A percentile compares a stretch with the other conserved stretches of the same genome.
Conservation (phyloP, 2,888 invertebrate species). For the Dorcus parallelipipedus region DNA sequence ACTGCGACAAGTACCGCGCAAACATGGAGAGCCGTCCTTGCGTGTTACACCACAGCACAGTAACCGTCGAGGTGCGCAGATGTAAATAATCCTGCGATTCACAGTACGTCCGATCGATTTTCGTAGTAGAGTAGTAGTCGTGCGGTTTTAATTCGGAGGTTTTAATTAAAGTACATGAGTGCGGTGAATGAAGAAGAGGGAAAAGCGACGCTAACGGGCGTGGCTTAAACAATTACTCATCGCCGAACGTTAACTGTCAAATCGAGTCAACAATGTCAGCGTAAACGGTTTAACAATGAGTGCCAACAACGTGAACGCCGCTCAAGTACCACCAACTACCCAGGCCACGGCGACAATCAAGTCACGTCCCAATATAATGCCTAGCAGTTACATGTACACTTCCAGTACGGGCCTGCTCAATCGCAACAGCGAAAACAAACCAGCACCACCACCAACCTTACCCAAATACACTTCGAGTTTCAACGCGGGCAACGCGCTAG, state of each 20-base stretch:
- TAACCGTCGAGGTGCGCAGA: conserved; percentile 24
- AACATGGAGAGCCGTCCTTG: conserved; percentile 19
- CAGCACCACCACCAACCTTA: conserved; percentile 74
- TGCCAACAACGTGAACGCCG: conserved; percentile 48
- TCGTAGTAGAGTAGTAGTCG: neutral
- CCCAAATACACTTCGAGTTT: conserved; percentile 78
- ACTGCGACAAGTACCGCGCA: conserved; percentile 20
- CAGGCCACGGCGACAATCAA: conserved; percentile 49
- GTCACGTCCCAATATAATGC: conserved; percentile 50
- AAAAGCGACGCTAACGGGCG: conserved; percentile 43
- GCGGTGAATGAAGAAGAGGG: conserved; percentile 2
- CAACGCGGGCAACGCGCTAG: conserved; percentile 64
- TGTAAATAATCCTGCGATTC: conserved; percentile 11
- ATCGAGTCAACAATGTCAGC: conserved; percentile 22
- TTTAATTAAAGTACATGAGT: conserved; percentile 3
- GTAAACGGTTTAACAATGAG: conserved; percentile 36
- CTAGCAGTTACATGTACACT: conserved; percentile 63
- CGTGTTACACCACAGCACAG: conserved; percentile 16
- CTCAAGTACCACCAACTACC: conserved; percentile 36
- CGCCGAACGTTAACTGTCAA: conserved; percentile 32
- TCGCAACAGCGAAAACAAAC: conserved; percentile 55
- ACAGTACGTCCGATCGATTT: conserved; percentile 10
- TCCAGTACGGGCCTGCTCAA: conserved; percentile 61
- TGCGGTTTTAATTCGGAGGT: neutral
- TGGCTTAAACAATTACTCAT: conserved; percentile 48